Evolutionary conservation across 2,797 vertebrate genomes (phyloP).

Genomic region (Microctenopoma stevenorrisi): DNA sequence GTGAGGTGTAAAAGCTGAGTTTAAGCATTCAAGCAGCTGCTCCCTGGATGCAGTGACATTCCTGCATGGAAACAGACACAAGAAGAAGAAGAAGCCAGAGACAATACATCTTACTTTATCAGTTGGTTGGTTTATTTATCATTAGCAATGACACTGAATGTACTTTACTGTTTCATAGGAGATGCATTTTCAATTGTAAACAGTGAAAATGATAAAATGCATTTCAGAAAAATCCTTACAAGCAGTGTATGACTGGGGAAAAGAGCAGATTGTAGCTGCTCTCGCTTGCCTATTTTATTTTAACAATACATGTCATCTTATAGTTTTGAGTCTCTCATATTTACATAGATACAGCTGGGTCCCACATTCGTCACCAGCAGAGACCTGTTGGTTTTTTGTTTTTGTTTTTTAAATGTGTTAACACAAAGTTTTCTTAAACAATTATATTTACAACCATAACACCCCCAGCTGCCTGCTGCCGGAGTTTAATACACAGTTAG

Average conservation of each 20-base stretch:
- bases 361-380: constrained; percentile 72
- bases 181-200: constrained; percentile 90
- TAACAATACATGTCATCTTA: constrained; percentile 82
- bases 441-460: constrained; percentile 86
- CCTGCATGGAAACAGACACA: not conserved
- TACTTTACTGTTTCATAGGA: constrained; percentile 83
- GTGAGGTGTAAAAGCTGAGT: too few relatives aligned
- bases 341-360: constrained; percentile 83
- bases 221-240: constrained; percentile 83
- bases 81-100: constrained; percentile 37
- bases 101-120: constrained; percentile 68
- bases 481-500: constrained; percentile 80
- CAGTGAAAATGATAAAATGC: constrained; percentile 87
- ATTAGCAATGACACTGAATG: constrained; percentile 86
- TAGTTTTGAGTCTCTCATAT: constrained; percentile 84
- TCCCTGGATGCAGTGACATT: too few relatives aligned
- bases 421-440: constrained; percentile 86
- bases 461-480: constrained; percentile 87
- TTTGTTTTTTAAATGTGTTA: constrained; percentile 77
- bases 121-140: constrained; percentile 85
- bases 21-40: too few relatives aligned
- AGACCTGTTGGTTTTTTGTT: constrained; percentile 74
- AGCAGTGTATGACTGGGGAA: constrained; percentile 80
- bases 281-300: constrained; percentile 59
- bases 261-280: constrained; percentile 62